Evolutionary conservation across 2,888 invertebrate genomes (phyloP).

Genomic region (Corbicula japonica): DNA sequence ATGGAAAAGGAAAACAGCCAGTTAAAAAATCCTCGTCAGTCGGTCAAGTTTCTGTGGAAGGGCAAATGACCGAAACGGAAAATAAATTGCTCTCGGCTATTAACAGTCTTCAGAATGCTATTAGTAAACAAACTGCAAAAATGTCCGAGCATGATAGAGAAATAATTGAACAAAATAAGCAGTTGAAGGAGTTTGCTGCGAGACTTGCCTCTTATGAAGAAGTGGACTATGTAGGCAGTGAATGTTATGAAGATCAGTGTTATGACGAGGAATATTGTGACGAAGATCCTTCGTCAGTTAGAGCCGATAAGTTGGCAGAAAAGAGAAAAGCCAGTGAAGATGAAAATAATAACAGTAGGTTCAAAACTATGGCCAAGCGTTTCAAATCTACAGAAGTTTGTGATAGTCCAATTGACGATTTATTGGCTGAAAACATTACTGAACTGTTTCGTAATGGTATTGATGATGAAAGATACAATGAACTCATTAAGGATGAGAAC

Average conservation of each 20-base stretch:
- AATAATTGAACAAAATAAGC: no score
- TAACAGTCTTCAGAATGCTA: no score
- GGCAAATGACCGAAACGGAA: no score
- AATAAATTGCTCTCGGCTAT: no score
- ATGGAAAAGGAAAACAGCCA: no score
- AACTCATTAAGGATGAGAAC: slow-evolving; percentile 43
- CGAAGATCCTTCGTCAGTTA: neutral
- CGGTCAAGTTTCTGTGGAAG: no score
- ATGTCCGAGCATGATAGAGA: no score
- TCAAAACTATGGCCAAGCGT: slow-evolving; percentile 30
- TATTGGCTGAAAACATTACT: slow-evolving; percentile 42
- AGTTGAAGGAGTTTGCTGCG: slow-evolving; percentile 1
- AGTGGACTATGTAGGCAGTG: slow-evolving; percentile 4
- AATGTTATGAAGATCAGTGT: neutral
- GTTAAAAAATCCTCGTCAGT: no score
- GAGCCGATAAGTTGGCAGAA: neutral
- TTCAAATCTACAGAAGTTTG: slow-evolving; percentile 44
- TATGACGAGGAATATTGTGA: slow-evolving; percentile 3
- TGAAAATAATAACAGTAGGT: slow-evolving; percentile 30
- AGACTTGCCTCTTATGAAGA: slow-evolving; percentile 2
- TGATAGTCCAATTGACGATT: slow-evolving; percentile 26
- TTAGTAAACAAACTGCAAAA: no score
- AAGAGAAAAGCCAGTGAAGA: slow-evolving; percentile 9
- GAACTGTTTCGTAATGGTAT: slow-evolving; percentile 50
- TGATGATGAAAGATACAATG: slow-evolving; percentile 35